Evolutionary conservation across 2,113 vertebrate species (phyloP).

Genomic region (Pterophyllum scalare): DNA sequence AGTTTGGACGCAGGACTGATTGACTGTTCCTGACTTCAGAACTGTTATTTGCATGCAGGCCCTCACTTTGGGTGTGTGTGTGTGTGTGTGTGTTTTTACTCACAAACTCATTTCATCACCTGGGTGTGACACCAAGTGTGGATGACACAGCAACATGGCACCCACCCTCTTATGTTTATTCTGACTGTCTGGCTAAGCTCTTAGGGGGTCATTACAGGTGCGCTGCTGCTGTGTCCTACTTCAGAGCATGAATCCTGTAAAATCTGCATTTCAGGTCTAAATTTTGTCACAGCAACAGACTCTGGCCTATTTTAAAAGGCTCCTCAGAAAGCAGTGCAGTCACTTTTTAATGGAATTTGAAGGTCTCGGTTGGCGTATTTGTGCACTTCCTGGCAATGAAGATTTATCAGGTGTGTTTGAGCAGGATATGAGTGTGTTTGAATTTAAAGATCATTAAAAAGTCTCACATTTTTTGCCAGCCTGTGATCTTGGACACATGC

Average conservation of each 20-base stretch:
- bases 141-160: slow-evolving; percentile 15
- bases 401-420: background rate
- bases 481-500: background rate
- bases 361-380: background rate
- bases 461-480: background rate
- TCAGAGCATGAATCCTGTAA: background rate
- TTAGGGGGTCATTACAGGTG: background rate
- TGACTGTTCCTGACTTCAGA: slow-evolving; percentile 10
- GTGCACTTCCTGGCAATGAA: background rate
- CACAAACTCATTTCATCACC: background rate
- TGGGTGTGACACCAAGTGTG: slow-evolving; percentile 41
- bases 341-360: background rate
- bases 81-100: background rate
- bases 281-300: too few species aligned
- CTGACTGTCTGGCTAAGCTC: background rate
- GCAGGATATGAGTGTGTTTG: background rate
- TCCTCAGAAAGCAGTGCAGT: background rate
- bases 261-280: background rate
- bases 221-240: background rate
- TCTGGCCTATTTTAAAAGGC: background rate
- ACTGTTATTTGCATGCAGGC: slow-evolving; percentile 15
- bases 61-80: background rate
- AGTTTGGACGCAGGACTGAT: slow-evolving; percentile 4
- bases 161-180: background rate
- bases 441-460: background rate